Evolutionary conservation across 1,140 invertebrate genomes (phyloP), one percentile per base, ranked within the genome.

Genomic region (Helicoverpa armigera): DNA sequence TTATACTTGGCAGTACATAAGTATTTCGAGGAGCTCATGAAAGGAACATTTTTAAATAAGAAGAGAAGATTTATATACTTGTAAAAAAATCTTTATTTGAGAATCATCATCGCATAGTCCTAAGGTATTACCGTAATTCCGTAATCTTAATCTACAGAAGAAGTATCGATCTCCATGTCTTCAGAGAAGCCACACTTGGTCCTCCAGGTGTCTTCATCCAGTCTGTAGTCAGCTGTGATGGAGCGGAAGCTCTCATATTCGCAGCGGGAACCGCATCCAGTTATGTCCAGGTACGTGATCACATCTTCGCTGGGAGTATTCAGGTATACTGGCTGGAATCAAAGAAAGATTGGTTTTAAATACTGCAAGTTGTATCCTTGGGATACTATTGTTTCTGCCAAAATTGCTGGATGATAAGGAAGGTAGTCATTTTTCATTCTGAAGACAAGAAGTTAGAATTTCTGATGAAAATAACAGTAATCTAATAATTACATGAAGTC

Each of bases 301-400:
- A 54, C 54, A 12, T 82, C 61, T 58, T 80, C 80, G 7, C 74
- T 79, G 16, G 84, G 84, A 31, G 69, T 51, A 1, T 65, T 73
- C 0, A 81, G 48, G 61, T 83, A 85, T 2, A 83, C 80, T 0
- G 84, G 80, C 84, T 85, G 82, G 23, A 60, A 61, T 13, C 0
- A 48, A 58, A 54, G 50, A 50, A n/a, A 14, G 53, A 43, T 7
- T 43, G 35, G 35, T 43, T 43, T 43, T 43, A 43, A 43, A 43
- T 1, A 43, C 35, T 9, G 35, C 5, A 5, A 43, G 35, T 43
- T 9, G 35, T 43, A 43, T 43, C 5, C 9, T 43, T 43, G 5
- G 35, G 35, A 9, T 43, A 43, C 5, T 43, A 9, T 43, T 43
- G 5, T 43, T 43, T 43, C 35, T 43, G 5, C 5, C 35, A 43